Conservation (phyloP, 2,888 invertebrate genomes). For the Cephus runcator region DNA sequence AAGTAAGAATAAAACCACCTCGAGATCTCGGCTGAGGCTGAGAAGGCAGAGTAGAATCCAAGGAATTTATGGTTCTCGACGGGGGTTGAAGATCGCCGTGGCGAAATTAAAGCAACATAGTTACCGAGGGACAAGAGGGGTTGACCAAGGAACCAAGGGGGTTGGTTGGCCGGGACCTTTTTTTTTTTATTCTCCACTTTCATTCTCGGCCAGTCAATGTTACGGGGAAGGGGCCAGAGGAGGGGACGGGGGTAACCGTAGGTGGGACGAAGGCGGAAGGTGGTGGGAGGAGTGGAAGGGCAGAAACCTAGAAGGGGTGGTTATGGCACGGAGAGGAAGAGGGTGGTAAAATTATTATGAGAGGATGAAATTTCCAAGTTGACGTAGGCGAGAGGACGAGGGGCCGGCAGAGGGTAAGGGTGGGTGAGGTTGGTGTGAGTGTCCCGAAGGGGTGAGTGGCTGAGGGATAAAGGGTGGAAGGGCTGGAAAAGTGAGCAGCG, state of each 20-base stretch:
- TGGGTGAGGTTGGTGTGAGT: neutral
- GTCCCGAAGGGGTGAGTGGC: constrained; percentile 9
- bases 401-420: neutral
- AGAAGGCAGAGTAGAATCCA: no score
- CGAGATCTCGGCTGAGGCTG: no score
- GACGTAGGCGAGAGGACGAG: constrained; percentile 39
- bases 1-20: no score
- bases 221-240: neutral
- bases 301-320: constrained; percentile 5
- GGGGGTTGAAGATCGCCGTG: constrained; percentile 17
- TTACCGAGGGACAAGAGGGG: neutral
- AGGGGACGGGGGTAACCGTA: neutral
- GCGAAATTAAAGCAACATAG: neutral
- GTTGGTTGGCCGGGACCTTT: neutral
- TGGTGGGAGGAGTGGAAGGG: neutral
- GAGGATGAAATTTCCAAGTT: constrained; percentile 62
- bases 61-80: neutral
- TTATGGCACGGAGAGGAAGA: constrained; percentile 15
- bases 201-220: no score
- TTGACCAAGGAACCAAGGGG: constrained; percentile 1
- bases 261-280: no score
- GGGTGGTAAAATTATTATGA: constrained; percentile 54
- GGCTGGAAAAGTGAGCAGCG: constrained; percentile 8
- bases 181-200: no score
- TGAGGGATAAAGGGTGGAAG: constrained; percentile 24